A percentile compares a stretch with the other conserved stretches of the same genome.
phyloP scores from a whole-genome alignment of 2,113 vertebrate species.

The Amblyopsis rosae region DNA sequence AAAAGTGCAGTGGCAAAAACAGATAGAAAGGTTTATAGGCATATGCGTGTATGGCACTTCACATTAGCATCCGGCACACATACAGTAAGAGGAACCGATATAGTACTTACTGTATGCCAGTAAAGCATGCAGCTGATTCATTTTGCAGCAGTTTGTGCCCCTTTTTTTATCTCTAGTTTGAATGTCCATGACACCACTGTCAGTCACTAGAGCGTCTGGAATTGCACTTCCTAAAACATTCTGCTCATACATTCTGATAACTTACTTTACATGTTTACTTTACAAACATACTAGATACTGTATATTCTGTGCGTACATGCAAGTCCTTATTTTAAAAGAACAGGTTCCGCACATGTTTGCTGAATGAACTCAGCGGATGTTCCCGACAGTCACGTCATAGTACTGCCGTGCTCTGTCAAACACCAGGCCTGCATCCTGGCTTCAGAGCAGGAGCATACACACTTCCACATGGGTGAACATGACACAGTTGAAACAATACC shows the following conservation, averaged over 20 bases:
- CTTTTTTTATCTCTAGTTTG: not conserved
- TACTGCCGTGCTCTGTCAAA: not conserved
- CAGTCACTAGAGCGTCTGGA: too few species aligned
- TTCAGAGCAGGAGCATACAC: conserved; percentile 1
- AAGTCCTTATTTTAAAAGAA: too few species aligned
- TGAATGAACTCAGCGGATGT: too few species aligned
- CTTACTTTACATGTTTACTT: too few species aligned
- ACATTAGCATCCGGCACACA: not conserved
- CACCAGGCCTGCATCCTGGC: not conserved
- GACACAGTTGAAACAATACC: not conserved
- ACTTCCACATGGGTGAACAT: not conserved
- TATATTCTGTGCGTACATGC: too few species aligned
- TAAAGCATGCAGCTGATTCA: too few species aligned
- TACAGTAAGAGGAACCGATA: not conserved
- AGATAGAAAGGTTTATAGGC: not conserved
- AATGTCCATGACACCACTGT: too few species aligned
- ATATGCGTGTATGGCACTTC: not conserved
- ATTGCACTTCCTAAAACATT: too few species aligned
- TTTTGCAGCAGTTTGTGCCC: not conserved
- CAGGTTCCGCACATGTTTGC: too few species aligned
- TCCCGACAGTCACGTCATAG: not conserved
- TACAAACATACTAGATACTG: too few species aligned
- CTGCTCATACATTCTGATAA: too few species aligned
- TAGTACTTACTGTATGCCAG: not conserved
- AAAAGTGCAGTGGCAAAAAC: not conserved